A percentile compares a stretch with the other conserved stretches of the same genome.
phyloP scores from a whole-genome alignment of 1,140 invertebrate genomes.

The Coelopa frigida region DNA sequence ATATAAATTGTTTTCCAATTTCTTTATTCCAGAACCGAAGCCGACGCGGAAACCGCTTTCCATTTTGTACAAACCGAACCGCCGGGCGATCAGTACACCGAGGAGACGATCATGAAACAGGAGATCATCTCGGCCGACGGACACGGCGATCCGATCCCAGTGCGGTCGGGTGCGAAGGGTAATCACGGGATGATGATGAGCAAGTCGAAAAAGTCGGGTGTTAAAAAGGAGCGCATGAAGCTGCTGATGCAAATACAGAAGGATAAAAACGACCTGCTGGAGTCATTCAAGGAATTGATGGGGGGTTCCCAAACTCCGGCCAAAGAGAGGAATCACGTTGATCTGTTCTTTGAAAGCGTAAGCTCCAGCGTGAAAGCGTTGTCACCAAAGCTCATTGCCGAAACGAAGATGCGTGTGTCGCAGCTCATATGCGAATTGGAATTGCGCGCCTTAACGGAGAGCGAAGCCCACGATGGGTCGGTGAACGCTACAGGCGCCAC shows the following conservation, averaged over 20 bases:
- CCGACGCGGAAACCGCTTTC: conserved; percentile 1
- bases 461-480: not conserved
- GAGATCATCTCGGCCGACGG: conserved; percentile 7
- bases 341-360: conserved; percentile 40
- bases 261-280: conserved; percentile 39
- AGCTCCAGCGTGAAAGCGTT: conserved; percentile 39
- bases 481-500: not conserved
- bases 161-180: not conserved
- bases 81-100: conserved; percentile 10
- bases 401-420: conserved; percentile 40
- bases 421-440: conserved; percentile 39
- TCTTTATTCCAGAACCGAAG: conserved; percentile 5
- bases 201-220: not conserved
- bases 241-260: conserved; percentile 39
- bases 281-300: conserved; percentile 37
- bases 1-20: not conserved
- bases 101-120: conserved; percentile 10
- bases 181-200: not conserved
- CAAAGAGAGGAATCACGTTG: conserved; percentile 35
- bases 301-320: conserved; percentile 1
- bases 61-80: conserved; percentile 12
- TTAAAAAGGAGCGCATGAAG: conserved; percentile 32
- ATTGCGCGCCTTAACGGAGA: conserved; percentile 27
- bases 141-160: not conserved
- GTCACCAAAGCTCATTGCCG: conserved; percentile 35